A percentile compares a stretch with the other conserved stretches of the same genome.
phyloP scores from a whole-genome alignment of 2,797 vertebrate species.

The Acrossocheilus fasciatus region DNA sequence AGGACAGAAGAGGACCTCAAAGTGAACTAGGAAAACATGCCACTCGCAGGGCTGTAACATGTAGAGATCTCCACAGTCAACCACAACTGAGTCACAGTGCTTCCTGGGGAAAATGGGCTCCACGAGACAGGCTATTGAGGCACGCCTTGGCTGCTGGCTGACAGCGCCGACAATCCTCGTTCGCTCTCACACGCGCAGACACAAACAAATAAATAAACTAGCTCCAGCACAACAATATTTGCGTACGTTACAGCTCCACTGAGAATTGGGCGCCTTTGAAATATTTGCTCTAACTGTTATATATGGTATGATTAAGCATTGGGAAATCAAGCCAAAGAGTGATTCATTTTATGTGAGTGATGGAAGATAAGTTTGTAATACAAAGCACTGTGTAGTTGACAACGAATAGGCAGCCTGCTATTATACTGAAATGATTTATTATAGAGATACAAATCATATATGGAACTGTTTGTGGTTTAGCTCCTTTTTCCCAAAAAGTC shows the following conservation, averaged over 20 bases:
- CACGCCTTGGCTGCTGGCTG: conserved; percentile 66
- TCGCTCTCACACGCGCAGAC: conserved; percentile 55
- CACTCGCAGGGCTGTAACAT: conserved; percentile 61
- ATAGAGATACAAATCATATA: conserved; percentile 12
- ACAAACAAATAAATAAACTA: conserved; percentile 60
- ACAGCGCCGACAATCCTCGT: conserved; percentile 66
- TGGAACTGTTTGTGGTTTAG: conserved; percentile 19
- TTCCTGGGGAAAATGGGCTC: conserved; percentile 76
- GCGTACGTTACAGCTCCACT: not conserved
- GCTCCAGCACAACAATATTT: conserved; percentile 43
- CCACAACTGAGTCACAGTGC: conserved; percentile 80
- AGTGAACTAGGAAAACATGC: conserved; percentile 69
- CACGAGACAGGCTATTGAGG: conserved; percentile 68
- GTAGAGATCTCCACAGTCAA: conserved; percentile 66
- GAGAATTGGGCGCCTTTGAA: conserved; percentile 14
- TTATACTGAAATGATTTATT: conserved; percentile 27
- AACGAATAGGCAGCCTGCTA: conserved; percentile 24
- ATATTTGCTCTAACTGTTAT: conserved; percentile 4
- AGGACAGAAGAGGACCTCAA: conserved; percentile 67
- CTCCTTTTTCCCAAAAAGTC: not conserved
- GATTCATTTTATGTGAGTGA: conserved; percentile 22
- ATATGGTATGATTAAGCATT: not conserved
- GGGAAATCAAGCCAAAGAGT: conserved; percentile 24
- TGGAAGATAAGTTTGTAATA: conserved; percentile 27
- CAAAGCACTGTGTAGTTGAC: conserved; percentile 24